A percentile compares a stretch with the other conserved stretches of the same genome.
Evolutionary conservation across 2,888 invertebrate species (phyloP).

Genomic region (Nyleta sp.): DNA sequence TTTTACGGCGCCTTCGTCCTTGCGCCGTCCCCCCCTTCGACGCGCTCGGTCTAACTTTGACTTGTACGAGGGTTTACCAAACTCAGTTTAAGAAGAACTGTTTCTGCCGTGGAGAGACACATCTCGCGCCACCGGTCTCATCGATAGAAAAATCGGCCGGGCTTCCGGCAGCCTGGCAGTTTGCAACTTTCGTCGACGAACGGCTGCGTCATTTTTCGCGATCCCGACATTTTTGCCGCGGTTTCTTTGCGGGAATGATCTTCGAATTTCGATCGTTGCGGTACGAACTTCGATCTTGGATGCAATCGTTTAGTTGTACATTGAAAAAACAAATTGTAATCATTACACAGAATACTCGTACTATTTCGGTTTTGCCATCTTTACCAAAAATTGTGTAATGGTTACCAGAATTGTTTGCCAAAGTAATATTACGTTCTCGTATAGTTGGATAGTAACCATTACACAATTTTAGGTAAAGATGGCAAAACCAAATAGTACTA

Average conservation of each 20-base stretch:
- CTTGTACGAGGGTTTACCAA: constrained; percentile 81
- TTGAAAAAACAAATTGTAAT: too few relatives aligned
- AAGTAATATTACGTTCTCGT: too few relatives aligned
- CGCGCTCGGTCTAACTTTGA: constrained; percentile 78
- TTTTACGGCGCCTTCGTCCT: constrained; percentile 79
- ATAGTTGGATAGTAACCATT: too few relatives aligned
- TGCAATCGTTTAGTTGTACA: too few relatives aligned
- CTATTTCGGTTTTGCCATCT: too few relatives aligned
- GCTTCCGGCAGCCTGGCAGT: constrained; percentile 73
- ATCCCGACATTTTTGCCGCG: not conserved
- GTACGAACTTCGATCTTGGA: too few relatives aligned
- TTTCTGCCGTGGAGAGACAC: constrained; percentile 74
- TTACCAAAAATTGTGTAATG: too few relatives aligned
- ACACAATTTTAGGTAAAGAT: too few relatives aligned
- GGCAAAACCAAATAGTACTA: too few relatives aligned
- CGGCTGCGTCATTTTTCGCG: constrained; percentile 45
- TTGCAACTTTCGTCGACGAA: constrained; percentile 72
- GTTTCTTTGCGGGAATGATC: not conserved
- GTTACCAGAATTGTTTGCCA: too few relatives aligned
- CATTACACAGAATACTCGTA: too few relatives aligned
- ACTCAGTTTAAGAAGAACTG: constrained; percentile 82
- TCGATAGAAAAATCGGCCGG: constrained; percentile 74
- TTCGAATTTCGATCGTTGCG: too few relatives aligned
- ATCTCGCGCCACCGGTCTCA: constrained; percentile 71
- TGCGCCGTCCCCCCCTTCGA: constrained; percentile 69